Evolutionary conservation across 2,888 invertebrate genomes (phyloP).

Genomic region (Drosophila mayaguana): DNA sequence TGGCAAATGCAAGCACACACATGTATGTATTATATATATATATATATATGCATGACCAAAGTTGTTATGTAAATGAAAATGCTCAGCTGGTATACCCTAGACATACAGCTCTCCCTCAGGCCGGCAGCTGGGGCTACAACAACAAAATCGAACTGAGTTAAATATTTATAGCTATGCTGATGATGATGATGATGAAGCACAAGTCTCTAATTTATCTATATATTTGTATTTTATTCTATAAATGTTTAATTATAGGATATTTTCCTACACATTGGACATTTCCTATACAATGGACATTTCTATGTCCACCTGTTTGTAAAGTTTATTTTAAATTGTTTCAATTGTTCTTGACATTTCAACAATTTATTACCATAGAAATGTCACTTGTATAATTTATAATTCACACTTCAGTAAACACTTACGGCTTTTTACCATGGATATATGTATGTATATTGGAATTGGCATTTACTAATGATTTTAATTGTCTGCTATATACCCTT

Average conservation of each 20-base stretch:
- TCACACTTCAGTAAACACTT: conserved; percentile 39
- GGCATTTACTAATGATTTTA: conserved; percentile 12
- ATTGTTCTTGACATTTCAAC: conserved; percentile 3
- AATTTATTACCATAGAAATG: conserved; percentile 26
- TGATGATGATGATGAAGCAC: background rate
- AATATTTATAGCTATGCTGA: background rate
- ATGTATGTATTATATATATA: background rate
- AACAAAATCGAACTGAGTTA: background rate
- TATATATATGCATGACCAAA: background rate
- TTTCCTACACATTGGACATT: too few species aligned
- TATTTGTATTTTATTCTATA: background rate
- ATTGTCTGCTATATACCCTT: background rate
- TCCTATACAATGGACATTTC: too few species aligned
- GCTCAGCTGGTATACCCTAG: conserved; percentile 9
- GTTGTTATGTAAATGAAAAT: conserved; percentile 29
- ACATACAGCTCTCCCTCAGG: background rate
- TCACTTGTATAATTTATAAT: conserved; percentile 37
- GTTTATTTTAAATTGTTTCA: background rate
- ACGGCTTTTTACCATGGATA: background rate
- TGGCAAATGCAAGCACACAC: conserved; percentile 16
- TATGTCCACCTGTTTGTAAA: background rate
- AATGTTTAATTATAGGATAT: background rate
- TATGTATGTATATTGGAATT: background rate
- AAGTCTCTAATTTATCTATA: background rate
- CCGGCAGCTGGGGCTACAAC: background rate